Conservation (phyloP, 2,113 vertebrate species). For the Serinus canaria region DNA sequence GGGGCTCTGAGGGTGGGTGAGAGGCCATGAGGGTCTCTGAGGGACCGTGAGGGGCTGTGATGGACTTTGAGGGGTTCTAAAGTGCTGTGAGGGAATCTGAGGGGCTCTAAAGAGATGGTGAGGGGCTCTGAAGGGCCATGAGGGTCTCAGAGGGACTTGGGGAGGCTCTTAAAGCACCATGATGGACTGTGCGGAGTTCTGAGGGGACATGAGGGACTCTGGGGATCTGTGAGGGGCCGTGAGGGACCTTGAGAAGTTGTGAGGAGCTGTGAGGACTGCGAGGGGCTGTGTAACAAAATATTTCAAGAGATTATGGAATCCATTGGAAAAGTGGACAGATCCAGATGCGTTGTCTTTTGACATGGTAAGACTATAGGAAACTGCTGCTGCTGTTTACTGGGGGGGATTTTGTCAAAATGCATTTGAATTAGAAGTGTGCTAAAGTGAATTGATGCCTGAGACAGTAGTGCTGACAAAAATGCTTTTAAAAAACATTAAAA, state of each 20-base stretch:
- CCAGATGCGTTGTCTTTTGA: neutral
- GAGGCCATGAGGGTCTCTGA: too few relatives aligned
- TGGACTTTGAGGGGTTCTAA: too few relatives aligned
- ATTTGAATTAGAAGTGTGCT: neutral
- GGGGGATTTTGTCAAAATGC: neutral
- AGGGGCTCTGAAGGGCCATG: too few relatives aligned
- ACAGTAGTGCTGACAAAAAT: neutral
- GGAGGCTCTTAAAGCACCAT: too few relatives aligned
- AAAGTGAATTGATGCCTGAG: neutral
- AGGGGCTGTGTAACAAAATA: neutral
- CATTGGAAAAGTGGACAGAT: neutral
- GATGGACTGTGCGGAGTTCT: too few relatives aligned
- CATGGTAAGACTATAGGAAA: rapidly evolving
- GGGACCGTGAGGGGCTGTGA: too few relatives aligned
- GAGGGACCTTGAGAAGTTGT: neutral
- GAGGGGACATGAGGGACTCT: rapidly evolving
- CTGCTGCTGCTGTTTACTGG: neutral
- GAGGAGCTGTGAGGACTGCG: neutral
- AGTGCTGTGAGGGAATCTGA: too few relatives aligned
- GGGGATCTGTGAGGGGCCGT: too few relatives aligned
- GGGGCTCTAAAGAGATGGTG: too few relatives aligned
- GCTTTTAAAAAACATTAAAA: neutral
- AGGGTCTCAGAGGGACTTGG: too few relatives aligned
- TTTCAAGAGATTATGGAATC: neutral
- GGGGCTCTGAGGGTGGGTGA: neutral